Evolutionary conservation across 1,140 invertebrate species (phyloP).

Genomic region (Platyscapa corneri): DNA sequence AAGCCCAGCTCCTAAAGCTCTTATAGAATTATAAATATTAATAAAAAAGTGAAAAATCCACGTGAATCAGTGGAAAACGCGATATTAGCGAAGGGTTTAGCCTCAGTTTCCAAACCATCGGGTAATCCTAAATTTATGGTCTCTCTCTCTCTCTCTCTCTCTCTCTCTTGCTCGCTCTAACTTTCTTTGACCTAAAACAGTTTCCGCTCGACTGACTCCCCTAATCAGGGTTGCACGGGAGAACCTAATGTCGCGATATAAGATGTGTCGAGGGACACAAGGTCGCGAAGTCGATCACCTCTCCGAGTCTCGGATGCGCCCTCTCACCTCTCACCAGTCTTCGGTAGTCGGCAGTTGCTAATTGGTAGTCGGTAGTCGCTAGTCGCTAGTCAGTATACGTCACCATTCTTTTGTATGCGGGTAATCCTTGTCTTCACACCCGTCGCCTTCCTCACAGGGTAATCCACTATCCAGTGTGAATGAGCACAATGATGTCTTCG

Average conservation of each 20-base stretch:
- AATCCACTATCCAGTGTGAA: neutral
- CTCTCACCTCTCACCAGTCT: neutral
- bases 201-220: neutral
- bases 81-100: neutral
- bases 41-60: neutral
- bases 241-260: neutral
- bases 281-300: conserved; percentile 31
- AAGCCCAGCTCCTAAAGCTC: neutral
- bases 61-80: neutral
- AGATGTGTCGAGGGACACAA: conserved; percentile 9
- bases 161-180: too few relatives aligned
- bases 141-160: too few relatives aligned
- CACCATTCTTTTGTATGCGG: conserved; percentile 33
- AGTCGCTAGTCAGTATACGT: neutral
- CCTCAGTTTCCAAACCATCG: neutral
- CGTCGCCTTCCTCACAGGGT: neutral
- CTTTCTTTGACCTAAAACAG: neutral
- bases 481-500: neutral
- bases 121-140: neutral
- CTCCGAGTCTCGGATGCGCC: neutral
- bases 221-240: neutral
- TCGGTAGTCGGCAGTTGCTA: neutral
- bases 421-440: conserved; percentile 16
- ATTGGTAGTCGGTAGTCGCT: neutral
- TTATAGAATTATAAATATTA: conserved; percentile 4